Conservation (phyloP, 1,140 invertebrate genomes). For the Zaprionus ornatus region DNA sequence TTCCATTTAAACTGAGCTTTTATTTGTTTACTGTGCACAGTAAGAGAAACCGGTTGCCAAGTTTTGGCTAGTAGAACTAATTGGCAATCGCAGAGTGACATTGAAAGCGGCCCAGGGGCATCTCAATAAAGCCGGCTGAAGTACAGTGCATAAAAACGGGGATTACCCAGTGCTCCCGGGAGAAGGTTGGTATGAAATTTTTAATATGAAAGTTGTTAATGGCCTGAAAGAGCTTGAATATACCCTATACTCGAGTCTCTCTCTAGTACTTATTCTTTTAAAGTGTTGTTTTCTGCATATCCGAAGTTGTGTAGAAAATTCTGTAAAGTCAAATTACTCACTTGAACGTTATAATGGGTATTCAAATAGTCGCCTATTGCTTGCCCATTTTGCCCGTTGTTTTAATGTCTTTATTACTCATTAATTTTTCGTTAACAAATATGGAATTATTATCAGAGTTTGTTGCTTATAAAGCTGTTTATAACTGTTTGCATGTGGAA, state of each 20-base stretch:
- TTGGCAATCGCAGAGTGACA: conserved; percentile 18
- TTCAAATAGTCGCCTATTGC: background rate
- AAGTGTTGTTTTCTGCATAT: background rate
- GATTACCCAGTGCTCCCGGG: conserved; percentile 3
- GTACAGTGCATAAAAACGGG: background rate
- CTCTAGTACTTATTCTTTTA: too few species aligned
- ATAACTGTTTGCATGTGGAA: conserved; percentile 17
- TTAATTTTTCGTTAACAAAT: conserved; percentile 36
- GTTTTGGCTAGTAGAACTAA: conserved; percentile 54
- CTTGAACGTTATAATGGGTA: background rate
- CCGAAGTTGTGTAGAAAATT: background rate
- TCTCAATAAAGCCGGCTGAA: conserved; percentile 44
- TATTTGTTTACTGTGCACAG: conserved; percentile 29
- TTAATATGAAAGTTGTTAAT: background rate
- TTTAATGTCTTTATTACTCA: conserved; percentile 29
- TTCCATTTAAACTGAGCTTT: conserved; percentile 33
- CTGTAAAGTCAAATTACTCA: background rate
- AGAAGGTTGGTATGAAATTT: background rate
- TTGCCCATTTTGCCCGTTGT: background rate
- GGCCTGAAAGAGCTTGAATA: background rate
- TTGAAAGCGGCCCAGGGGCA: conserved; percentile 40
- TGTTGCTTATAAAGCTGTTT: conserved; percentile 17
- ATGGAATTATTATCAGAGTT: conserved; percentile 18
- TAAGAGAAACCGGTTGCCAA: conserved; percentile 38
- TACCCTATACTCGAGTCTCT: background rate